phyloP scores from a whole-genome alignment of 1,140 invertebrate species.

The Hyles euphorbiae region DNA sequence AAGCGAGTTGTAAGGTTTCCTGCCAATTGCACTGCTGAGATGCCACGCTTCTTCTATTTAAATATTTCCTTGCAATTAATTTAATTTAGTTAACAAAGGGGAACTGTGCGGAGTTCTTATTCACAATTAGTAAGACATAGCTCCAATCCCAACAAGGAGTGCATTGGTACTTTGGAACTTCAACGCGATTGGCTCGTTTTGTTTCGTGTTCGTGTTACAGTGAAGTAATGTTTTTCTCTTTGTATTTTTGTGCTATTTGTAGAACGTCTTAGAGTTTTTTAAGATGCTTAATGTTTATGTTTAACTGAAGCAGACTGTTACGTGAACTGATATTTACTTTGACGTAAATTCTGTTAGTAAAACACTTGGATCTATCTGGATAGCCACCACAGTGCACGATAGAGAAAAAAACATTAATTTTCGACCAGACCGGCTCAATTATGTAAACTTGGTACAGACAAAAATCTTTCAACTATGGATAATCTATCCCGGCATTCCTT shows the following conservation, averaged over 20 bases:
- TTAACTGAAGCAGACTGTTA: too few species aligned
- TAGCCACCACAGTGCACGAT: too few species aligned
- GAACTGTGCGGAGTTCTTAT: slow-evolving; percentile 40
- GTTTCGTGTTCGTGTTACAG: neutral
- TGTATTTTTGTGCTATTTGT: neutral
- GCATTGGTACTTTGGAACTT: slow-evolving; percentile 24
- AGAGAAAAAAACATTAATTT: too few species aligned
- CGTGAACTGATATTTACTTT: too few species aligned
- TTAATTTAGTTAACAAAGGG: slow-evolving; percentile 68
- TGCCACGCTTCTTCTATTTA: slow-evolving; percentile 54
- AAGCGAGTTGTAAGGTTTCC: slow-evolving; percentile 50
- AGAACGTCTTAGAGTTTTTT: too few species aligned
- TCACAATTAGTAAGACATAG: slow-evolving; percentile 58
- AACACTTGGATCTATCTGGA: too few species aligned
- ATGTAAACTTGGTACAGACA: too few species aligned
- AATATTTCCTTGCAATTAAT: slow-evolving; percentile 69
- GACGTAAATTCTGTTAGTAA: too few species aligned
- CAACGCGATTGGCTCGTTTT: slow-evolving; percentile 7
- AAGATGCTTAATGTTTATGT: too few species aligned
- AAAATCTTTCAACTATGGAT: too few species aligned
- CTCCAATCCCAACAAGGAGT: slow-evolving; percentile 37
- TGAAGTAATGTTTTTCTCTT: neutral
- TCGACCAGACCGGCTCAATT: too few species aligned
- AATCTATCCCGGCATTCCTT: too few species aligned
- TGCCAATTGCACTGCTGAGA: slow-evolving; percentile 52